Evolutionary conservation across 37 sponge, comb jelly and placozoan species (phyloP).

Genomic region (Axinella damicornis): DNA sequence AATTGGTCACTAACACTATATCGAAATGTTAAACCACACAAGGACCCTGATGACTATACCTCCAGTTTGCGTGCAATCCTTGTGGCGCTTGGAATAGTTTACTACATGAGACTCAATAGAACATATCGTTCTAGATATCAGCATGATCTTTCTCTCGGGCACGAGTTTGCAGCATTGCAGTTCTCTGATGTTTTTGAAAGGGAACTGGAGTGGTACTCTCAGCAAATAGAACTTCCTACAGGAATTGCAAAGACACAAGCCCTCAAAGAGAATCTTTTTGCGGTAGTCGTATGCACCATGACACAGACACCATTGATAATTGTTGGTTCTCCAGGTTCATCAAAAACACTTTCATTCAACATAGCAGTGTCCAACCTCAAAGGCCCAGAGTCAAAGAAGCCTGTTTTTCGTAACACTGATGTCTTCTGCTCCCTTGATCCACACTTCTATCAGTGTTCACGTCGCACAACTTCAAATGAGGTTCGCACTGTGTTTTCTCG

Average conservation of each 20-base stretch:
- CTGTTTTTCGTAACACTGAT: slow-evolving; percentile 41
- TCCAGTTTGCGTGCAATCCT: slow-evolving; percentile 53
- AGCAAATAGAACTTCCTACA: slow-evolving; percentile 57
- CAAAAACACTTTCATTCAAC: slow-evolving; percentile 93
- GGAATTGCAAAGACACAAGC: slow-evolving; percentile 89
- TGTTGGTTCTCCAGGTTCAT: slow-evolving; percentile 88
- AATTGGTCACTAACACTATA: slow-evolving; percentile 35
- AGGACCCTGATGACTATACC: no score
- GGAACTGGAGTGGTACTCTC: slow-evolving; percentile 63
- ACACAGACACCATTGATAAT: slow-evolving; percentile 87
- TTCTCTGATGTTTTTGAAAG: slow-evolving; percentile 37
- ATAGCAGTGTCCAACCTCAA: slow-evolving; percentile 74
- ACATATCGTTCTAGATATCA: slow-evolving; percentile 39
- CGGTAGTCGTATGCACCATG: slow-evolving; percentile 71
- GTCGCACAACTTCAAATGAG: slow-evolving; percentile 85
- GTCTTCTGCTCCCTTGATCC: slow-evolving; percentile 73
- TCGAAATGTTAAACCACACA: slow-evolving; percentile 15
- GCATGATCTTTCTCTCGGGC: neutral
- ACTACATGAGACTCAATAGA: slow-evolving; percentile 81
- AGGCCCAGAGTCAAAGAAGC: slow-evolving; percentile 67
- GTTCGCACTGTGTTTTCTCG: slow-evolving; percentile 80
- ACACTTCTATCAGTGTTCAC: slow-evolving; percentile 89
- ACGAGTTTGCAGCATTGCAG: neutral
- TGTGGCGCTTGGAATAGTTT: slow-evolving; percentile 81
- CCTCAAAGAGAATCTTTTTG: slow-evolving; percentile 91